Base-by-base conservation (phyloP, 2,113 vertebrate genomes). In the Reinhardtius hippoglossoides region DNA sequence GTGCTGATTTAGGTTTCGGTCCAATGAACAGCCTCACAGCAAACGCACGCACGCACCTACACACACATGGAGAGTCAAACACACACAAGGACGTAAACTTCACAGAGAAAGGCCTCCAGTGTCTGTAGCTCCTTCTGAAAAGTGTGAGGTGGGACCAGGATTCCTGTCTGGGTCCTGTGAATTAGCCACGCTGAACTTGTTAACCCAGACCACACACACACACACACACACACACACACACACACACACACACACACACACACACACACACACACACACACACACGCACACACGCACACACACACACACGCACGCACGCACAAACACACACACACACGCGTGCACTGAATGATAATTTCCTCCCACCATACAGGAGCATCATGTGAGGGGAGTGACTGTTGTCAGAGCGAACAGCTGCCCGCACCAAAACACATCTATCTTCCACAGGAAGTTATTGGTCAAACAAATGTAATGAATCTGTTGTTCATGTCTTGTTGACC, bases 391-490 rank as follows among this genome's bases (percentile, higher is more conserved):
- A 83, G 84, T 57, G 64, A 84, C 78, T 82, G 48, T 50, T 50
- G 48, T 50, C 48, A 86, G 68, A 74, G 71, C 0, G 61, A 87
- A 74, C 91, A 92, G 90, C 89, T 88, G 89, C 87, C 50, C 1
- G 24, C 2, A 66, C 81, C 79, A 84, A 80, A 89, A 86, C 84
- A 79, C 92, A 90, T 91, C 80, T 16, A 87, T 92, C 88, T 88
- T 71, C 82, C 57, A 76, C 91, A 91, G 92, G 89, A 93, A 91
- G 87, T 88, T 68, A 90, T 87, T 83, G 82, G 79, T 91, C 88
- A 92, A 91, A 92, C 91, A 91, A 81, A 91, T 14, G 62, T 40
- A 88, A 79, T 76, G 75, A 81, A 80, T 56, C 65, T 67, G 83
- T 87, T 91, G 84, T 86, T 85, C 81, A 76, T 70, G 75, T 75